Evolutionary conservation across 2,113 vertebrate species (phyloP).

Genomic region (Campylomormyrus tamandua): DNA sequence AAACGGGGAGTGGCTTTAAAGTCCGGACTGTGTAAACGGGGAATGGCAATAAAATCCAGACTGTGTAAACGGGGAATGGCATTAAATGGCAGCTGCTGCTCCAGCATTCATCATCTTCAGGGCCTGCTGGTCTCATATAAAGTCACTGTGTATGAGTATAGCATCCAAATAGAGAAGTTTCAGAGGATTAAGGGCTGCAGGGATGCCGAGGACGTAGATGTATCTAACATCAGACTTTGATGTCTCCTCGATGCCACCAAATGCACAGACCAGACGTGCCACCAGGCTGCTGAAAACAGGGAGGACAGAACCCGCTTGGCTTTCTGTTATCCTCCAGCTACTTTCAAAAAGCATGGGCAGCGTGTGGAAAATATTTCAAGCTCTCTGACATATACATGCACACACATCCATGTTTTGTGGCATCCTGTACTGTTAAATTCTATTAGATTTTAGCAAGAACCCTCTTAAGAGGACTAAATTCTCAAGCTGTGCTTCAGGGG

Average conservation of each 20-base stretch:
- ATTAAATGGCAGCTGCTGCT: slow-evolving; percentile 14
- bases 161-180: slow-evolving; percentile 29
- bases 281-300: not conserved
- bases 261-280: not conserved
- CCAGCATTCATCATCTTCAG: slow-evolving; percentile 25
- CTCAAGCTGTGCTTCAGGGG: not conserved
- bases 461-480: not conserved
- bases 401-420: not conserved
- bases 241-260: not conserved
- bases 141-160: slow-evolving; percentile 24
- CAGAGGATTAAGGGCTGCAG: slow-evolving; percentile 3
- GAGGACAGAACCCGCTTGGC: not conserved
- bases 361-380: not conserved
- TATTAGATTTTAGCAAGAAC: not conserved
- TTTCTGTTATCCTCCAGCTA: not conserved
- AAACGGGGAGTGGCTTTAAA: too few relatives aligned
- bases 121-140: slow-evolving; percentile 25
- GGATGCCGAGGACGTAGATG: not conserved
- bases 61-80: slow-evolving; percentile 22
- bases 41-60: not conserved
- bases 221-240: not conserved
- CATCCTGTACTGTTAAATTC: not conserved
- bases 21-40: slow-evolving; percentile 9
- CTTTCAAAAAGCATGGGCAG: not conserved
- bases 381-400: not conserved